Conservation (phyloP, 2,797 vertebrate species). For the Eleutherodactylus coqui region DNA sequence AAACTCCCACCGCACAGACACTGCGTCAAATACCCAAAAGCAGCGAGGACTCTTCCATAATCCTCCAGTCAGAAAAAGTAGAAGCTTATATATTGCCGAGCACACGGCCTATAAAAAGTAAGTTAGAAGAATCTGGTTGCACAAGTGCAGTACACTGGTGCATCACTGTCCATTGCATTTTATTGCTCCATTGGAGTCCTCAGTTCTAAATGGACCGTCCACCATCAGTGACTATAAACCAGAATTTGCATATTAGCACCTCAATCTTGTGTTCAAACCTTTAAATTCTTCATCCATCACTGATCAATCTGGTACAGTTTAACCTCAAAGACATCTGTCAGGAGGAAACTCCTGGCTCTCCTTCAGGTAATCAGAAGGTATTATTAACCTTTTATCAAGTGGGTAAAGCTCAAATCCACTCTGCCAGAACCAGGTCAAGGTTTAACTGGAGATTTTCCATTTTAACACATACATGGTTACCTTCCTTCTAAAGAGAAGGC, state of each 20-base stretch:
- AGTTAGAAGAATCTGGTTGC: background rate
- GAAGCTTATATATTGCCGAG: no score
- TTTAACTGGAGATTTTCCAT: constrained; percentile 20
- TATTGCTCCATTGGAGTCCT: background rate
- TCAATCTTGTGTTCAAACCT: background rate
- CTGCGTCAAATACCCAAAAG: no score
- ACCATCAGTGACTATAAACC: background rate
- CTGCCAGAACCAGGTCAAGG: constrained; percentile 15
- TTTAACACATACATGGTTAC: constrained; percentile 9
- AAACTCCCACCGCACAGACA: background rate
- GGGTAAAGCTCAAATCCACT: constrained; percentile 1
- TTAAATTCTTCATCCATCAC: background rate
- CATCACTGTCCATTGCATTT: background rate
- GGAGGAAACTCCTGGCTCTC: no score
- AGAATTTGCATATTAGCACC: background rate
- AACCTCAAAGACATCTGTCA: no score
- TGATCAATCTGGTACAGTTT: background rate
- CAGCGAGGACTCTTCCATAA: background rate
- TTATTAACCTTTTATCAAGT: background rate
- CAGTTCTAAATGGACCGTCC: background rate
- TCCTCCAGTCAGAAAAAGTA: background rate
- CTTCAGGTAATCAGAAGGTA: background rate
- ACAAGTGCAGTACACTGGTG: background rate
- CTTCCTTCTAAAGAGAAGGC: constrained; percentile 19
- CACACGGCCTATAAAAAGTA: no score